Evolutionary conservation across 2,797 vertebrate species (phyloP).

Genomic region (Avahi laniger): DNA sequence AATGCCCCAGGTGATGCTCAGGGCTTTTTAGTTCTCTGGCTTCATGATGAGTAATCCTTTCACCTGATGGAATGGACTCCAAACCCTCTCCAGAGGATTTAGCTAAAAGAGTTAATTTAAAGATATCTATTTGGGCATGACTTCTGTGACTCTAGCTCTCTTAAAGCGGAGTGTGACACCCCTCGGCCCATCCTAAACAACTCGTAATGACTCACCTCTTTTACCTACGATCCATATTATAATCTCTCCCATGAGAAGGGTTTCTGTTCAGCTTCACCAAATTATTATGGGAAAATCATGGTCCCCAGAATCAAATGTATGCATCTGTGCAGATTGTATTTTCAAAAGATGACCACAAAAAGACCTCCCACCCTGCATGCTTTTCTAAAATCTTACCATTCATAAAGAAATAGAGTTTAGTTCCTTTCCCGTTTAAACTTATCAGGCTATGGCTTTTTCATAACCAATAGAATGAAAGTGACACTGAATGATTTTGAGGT

Average conservation of each 20-base stretch:
- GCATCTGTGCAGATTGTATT: background rate
- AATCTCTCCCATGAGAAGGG: background rate
- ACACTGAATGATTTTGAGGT: background rate
- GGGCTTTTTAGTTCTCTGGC: background rate
- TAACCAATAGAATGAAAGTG: background rate
- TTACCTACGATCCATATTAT: background rate
- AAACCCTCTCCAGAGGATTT: background rate
- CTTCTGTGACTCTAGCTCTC: background rate
- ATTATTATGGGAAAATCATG: background rate
- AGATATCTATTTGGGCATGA: background rate
- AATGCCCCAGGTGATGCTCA: background rate
- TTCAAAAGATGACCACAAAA: constrained; percentile 20
- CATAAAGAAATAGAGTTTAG: background rate
- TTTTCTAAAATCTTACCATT: background rate
- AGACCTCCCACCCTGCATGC: background rate
- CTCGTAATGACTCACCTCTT: background rate
- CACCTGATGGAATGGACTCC: background rate
- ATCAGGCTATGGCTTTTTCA: background rate
- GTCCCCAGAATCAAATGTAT: background rate
- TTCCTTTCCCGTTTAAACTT: background rate
- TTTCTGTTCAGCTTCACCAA: constrained; percentile 19
- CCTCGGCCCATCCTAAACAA: constrained; percentile 2
- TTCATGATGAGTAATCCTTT: background rate
- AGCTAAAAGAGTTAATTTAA: background rate
- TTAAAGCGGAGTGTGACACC: background rate